Base-by-base conservation (phyloP, 2,797 vertebrate species). In the Myripristis jacobus region DNA sequence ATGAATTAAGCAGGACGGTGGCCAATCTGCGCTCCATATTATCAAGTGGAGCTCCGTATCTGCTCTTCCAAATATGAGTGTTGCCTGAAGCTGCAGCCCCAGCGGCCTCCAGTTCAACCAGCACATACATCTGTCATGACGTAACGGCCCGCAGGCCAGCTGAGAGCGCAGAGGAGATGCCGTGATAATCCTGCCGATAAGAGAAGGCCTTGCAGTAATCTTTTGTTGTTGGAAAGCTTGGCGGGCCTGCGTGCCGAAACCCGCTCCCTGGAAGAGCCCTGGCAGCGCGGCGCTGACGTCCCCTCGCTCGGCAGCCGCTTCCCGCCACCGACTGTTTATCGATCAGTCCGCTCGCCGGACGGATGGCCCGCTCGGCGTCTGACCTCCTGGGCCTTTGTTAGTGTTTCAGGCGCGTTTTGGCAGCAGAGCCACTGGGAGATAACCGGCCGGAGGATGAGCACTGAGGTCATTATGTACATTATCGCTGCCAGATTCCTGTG, bases 401-500 rank as follows among this genome's bases (percentile, higher is more conserved):
- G 88, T 80, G 82, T 91, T 88, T 80, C 44, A 72, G 77, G 58
- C 66, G 36, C 25, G 2, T 47, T 71, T 73, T 81, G 83, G 75
- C 86, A 85, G 88, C 70, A 51, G 76, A 18, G 63, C 58, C 73
- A 69, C 63, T 29, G 52, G 62, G 29, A 24, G 41, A 76, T 83
- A 78, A 83, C 81, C 73, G 75, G 68, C 82, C 79, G 71, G 80
- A 59, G 55, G 66, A 79, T 86, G 84, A 80, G 76, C 73, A 52
- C 41, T 92, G 92, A 91, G 68, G 46, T 90, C 87, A 92, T 92
- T 87, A 85, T 92, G 76, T 91, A 90, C 67, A 71, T 84, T 87
- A 73, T 29, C 29, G 4, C 69, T 84, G 91, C 90, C 89, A 88
- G 75, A 61, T 55, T 60, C 53, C 38, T 78, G 43, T 62, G 74